phyloP scores from a whole-genome alignment of 2,888 invertebrate species.

The Cancer borealis region DNA sequence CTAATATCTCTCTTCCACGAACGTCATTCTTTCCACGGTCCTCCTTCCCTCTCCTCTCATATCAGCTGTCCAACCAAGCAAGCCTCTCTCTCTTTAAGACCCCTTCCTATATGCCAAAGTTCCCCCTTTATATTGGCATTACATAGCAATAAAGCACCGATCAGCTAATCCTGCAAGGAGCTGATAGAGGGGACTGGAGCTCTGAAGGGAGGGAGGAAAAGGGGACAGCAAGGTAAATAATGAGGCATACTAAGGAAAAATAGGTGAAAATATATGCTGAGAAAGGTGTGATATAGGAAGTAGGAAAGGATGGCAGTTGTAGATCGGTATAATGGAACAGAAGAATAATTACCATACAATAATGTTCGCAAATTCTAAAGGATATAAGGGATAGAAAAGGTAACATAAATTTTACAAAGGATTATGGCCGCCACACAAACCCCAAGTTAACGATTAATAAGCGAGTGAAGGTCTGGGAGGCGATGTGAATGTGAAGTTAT shows the following conservation, averaged over 20 bases:
- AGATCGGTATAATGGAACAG: background rate
- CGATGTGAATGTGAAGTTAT: too few species aligned
- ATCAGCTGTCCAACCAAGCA: background rate
- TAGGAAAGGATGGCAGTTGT: background rate
- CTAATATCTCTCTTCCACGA: background rate
- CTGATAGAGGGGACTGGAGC: background rate
- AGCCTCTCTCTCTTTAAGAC: background rate
- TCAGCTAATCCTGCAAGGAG: background rate
- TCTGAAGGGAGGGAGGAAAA: background rate
- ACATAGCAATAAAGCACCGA: background rate
- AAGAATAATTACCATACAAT: background rate
- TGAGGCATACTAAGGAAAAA: background rate
- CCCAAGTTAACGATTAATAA: background rate
- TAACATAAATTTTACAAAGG: background rate
- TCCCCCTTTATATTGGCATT: background rate
- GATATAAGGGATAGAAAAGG: background rate
- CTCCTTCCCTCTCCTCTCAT: background rate
- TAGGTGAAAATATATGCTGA: background rate
- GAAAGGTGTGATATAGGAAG: background rate
- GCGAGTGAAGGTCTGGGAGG: background rate
- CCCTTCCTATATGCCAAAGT: background rate
- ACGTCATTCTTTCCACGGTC: background rate
- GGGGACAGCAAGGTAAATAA: background rate
- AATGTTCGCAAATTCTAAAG: constrained; percentile 2
- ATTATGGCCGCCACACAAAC: background rate